These are phyloP conservation scores for Zaprionus taronus DNA, from an alignment of 1,140 invertebrate species.

Conservation along the genomic window DNA sequence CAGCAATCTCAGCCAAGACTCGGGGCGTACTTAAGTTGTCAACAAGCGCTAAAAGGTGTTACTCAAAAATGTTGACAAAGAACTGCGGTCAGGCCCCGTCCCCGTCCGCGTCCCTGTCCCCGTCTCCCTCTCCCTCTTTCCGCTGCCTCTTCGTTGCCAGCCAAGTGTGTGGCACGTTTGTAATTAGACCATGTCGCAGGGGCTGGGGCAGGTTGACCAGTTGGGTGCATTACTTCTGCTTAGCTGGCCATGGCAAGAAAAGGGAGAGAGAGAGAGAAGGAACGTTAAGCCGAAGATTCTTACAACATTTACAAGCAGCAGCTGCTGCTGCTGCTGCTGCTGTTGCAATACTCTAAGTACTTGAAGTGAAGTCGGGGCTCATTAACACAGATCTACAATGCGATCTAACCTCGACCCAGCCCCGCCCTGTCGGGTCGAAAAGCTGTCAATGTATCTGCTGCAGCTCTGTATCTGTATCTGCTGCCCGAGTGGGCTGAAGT, in stretches of 20 bases:
- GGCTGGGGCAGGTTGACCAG: background rate
- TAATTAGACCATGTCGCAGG: slow-evolving; percentile 33
- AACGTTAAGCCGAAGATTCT: slow-evolving; percentile 20
- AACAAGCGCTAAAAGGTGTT: slow-evolving; percentile 44
- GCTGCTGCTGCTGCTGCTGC: background rate
- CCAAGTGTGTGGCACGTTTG: slow-evolving; percentile 23
- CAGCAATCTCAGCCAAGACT: background rate
- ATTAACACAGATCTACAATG: slow-evolving; percentile 26
- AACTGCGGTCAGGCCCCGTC: slow-evolving; percentile 30
- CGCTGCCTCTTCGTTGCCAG: background rate
- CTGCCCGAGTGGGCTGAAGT: slow-evolving; percentile 7
- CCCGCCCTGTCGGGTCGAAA: background rate
- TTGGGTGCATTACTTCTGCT: slow-evolving; percentile 34
- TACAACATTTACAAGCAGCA: slow-evolving; percentile 14
- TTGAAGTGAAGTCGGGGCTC: slow-evolving; percentile 14
- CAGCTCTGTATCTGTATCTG: background rate
- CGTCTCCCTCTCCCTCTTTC: too few species aligned
- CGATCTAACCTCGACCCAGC: slow-evolving; percentile 23
- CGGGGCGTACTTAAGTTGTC: slow-evolving; percentile 46
- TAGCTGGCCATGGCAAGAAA: slow-evolving; percentile 4
- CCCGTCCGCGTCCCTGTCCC: background rate
- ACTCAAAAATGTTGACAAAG: slow-evolving; percentile 35
- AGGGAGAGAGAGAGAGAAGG: background rate
- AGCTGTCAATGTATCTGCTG: slow-evolving; percentile 9
- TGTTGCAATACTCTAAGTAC: slow-evolving; percentile 29